phyloP scores from a whole-genome alignment of 2,113 vertebrate genomes.

The Cercopithecus mona region DNA sequence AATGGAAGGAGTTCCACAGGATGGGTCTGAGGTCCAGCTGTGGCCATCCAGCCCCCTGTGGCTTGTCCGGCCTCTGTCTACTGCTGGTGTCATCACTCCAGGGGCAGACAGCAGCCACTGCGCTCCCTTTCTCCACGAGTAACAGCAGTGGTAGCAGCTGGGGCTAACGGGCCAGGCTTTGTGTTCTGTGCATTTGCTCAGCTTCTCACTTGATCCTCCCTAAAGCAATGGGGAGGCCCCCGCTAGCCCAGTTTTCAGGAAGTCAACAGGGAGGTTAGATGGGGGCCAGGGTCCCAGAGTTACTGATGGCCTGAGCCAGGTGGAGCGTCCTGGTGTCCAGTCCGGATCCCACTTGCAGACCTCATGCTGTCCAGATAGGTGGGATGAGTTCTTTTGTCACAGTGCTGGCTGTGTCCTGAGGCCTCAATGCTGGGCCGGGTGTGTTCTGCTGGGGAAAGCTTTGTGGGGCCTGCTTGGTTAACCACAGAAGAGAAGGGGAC shows the following conservation, averaged over 20 bases:
- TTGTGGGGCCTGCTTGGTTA: background rate
- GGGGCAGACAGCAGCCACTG: background rate
- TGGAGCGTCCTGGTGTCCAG: background rate
- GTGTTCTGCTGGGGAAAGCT: background rate
- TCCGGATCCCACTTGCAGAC: background rate
- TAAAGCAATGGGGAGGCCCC: fast-evolving
- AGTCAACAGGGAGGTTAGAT: background rate
- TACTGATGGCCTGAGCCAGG: background rate
- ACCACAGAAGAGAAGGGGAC: background rate
- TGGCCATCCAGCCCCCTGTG: fast-evolving
- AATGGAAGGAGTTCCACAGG: fast-evolving
- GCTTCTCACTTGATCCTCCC: background rate
- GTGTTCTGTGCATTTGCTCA: background rate
- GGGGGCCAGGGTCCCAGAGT: background rate
- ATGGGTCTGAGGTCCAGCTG: background rate
- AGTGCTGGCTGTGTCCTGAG: fast-evolving
- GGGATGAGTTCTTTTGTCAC: background rate
- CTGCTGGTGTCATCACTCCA: background rate
- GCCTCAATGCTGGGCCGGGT: background rate
- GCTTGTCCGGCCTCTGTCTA: background rate
- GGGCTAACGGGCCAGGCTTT: background rate
- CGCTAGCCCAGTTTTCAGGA: background rate
- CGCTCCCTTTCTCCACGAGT: fast-evolving
- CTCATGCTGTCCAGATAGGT: fast-evolving
- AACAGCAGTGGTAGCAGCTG: fast-evolving